Evolutionary conservation across 1,140 invertebrate genomes (phyloP), one percentile per base, ranked within the genome.

Genomic region (Phortica variegata): DNA sequence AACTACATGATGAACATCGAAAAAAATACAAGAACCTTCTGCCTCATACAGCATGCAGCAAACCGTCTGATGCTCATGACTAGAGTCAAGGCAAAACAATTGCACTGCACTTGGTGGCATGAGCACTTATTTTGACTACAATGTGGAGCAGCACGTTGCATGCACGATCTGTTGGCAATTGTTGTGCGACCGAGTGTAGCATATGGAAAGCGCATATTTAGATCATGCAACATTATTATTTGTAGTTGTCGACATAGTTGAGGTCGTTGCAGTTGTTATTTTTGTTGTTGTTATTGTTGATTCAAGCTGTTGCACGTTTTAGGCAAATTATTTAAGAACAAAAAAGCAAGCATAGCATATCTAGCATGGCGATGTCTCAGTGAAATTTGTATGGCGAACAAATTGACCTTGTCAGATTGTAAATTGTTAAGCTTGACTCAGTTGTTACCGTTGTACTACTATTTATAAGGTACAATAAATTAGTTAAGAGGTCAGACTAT

Each of bases 341-440:
- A 16, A 38, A 12, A 38, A 15, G 33, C 33, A 15, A 7, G 6
- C 26, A 15, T 15, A 9, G 9, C 4, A 34, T 6, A 34, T 8
- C 26, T 12, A 29, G 26, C 6, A 6, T 29, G 6, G 6, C 26
- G 6, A 29, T 29, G 26, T 6, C 26, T 29, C 6, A 7, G 12
- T 12, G 32, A 34, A 34, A 18, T 19, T 38, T 38, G 36, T 19
- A 16, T 12, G 12, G 13, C 18, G 6, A 17, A 38, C 36, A 38
- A 38, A 38, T 38, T 38, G 36, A 38, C 36, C 36, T 38, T 38
- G 36, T 38, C 36, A 19, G 36, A 38, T 38, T 38, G 36, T 38
- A 38, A 38, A 38, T 38, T 10, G 36, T 26, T n/a, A n/a, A n/a
- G n/a, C n/a, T n/a, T n/a, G n/a, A n/a, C n/a, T n/a, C n/a, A n/a